Evolutionary conservation across 2,113 vertebrate species (phyloP).

Genomic region (Antennarius striatus): DNA sequence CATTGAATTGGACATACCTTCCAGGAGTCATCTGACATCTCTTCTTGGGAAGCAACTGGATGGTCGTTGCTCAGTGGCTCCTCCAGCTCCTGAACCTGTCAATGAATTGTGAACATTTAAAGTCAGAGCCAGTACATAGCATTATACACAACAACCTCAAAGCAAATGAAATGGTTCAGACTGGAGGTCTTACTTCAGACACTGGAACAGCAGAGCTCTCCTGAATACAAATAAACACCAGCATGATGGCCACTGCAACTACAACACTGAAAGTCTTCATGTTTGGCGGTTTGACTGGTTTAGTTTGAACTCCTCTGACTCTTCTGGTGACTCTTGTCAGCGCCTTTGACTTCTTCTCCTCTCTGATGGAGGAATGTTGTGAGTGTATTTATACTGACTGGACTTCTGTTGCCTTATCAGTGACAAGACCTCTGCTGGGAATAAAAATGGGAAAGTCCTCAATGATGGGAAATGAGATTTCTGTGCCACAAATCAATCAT

Average conservation of each 20-base stretch:
- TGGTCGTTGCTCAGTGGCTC: conserved; percentile 7
- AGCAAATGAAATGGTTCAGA: background rate
- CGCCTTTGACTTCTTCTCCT: background rate
- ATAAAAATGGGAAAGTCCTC: no score
- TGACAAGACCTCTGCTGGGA: no score
- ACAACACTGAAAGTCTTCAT: conserved; percentile 9
- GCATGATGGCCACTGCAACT: conserved; percentile 9
- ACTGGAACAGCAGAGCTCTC: conserved; percentile 1
- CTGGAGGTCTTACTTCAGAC: background rate
- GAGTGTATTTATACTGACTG: background rate
- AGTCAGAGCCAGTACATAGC: background rate
- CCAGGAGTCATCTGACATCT: conserved; percentile 23
- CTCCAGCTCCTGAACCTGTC: conserved; percentile 29
- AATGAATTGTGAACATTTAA: conserved; percentile 2
- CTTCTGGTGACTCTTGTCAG: background rate
- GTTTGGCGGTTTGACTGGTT: background rate
- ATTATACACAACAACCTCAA: background rate
- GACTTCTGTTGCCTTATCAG: no score
- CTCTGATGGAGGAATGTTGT: background rate
- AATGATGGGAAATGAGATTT: no score
- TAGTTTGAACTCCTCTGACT: background rate
- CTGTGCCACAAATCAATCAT: no score
- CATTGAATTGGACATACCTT: conserved; percentile 44
- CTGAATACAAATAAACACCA: conserved; percentile 8
- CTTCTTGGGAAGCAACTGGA: conserved; percentile 3